These are phyloP conservation scores for Caenorhabditis uteleia DNA, from an alignment of 2,888 invertebrate species.

Conservation along the genomic window DNA sequence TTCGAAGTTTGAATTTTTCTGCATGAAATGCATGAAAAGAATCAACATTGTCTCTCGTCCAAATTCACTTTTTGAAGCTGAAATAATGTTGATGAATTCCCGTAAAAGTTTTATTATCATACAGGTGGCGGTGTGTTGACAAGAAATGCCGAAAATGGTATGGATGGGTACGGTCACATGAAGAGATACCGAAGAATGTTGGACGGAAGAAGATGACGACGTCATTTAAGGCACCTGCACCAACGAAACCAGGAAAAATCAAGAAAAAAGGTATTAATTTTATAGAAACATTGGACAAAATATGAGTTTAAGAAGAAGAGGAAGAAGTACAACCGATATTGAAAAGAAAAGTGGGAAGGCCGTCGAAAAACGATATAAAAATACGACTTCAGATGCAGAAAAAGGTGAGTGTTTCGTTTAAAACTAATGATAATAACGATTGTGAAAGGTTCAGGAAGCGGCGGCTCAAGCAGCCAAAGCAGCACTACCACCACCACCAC, in stretches of 20 bases:
- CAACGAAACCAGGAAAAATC: slow-evolving; percentile 13
- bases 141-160: slow-evolving; percentile 68
- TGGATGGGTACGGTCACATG: slow-evolving; percentile 65
- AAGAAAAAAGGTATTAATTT: slow-evolving; percentile 22
- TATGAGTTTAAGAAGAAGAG: slow-evolving; percentile 26
- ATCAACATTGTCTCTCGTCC: too few relatives aligned
- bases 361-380: slow-evolving; percentile 36
- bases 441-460: background rate
- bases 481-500: background rate
- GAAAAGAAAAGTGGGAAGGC: slow-evolving; percentile 37
- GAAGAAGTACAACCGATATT: background rate
- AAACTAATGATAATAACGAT: too few relatives aligned
- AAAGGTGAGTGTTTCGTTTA: slow-evolving; percentile 4
- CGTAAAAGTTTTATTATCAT: slow-evolving; percentile 1
- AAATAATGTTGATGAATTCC: too few relatives aligned
- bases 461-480: slow-evolving; percentile 17
- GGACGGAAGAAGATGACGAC: slow-evolving; percentile 49
- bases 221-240: slow-evolving; percentile 2
- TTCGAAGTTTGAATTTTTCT: too few relatives aligned
- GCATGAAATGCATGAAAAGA: too few relatives aligned
- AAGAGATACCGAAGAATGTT: slow-evolving; percentile 63
- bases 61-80: too few relatives aligned
- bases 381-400: slow-evolving; percentile 33
- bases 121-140: slow-evolving; percentile 67
- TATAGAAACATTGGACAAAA: background rate